Base-by-base conservation (phyloP, 2,113 vertebrate genomes). In the Nesogale talazaci region DNA sequence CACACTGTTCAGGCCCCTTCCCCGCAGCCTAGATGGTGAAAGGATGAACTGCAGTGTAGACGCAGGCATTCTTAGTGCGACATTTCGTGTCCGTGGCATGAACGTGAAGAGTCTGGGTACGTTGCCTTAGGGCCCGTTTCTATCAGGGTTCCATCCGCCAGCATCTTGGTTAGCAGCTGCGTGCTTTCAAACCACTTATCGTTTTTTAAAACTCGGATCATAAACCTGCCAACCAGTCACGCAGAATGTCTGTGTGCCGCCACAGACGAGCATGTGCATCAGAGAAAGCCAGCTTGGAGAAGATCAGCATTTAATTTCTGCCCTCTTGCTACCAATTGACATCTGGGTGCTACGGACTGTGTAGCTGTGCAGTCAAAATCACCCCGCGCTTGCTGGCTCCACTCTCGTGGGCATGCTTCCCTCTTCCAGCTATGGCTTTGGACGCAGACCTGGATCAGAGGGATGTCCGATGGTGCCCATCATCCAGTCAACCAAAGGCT, bases 271-370 rank as follows among this genome's bases (percentile, higher is more conserved):
- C 8, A 27, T 69, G 17, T 34, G 88, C 85, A 82, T 67, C 14
- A 0, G 9, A 74, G 65, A 83, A 72, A 83, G n/a, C 38, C 34
- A 1, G 59, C 93, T 88, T 87, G 91, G 82, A 29, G 90, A 96
- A 96, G 94, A 87, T 94, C 95, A 76, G 36, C 0, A 9, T 81
- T 91, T 72, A 42, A 84, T 93, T 83, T 80, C 74, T 78, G 52
- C 77, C 77, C 57, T 89, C 52, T 46, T 34, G 79, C 34, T 52
- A 42, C 36, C 57, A 14, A 2, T 2, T 1, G 27, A 27, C 75
- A 1, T 9, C 46, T n/a, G 15, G 29, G 65, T 34, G 23, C 59
- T 61, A 0, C 65, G 6, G 0, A 1, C 80, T 76, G 52, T 31
- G 0, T 22, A 70, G 1, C 14, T 36, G 11, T 0, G 2, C 57